Percentiles rank a stretch among this genome's conserved stretches.
These are phyloP conservation scores for Anarsia innoxiella DNA, from an alignment of 2,888 invertebrate genomes.

Conservation along the genomic window DNA sequence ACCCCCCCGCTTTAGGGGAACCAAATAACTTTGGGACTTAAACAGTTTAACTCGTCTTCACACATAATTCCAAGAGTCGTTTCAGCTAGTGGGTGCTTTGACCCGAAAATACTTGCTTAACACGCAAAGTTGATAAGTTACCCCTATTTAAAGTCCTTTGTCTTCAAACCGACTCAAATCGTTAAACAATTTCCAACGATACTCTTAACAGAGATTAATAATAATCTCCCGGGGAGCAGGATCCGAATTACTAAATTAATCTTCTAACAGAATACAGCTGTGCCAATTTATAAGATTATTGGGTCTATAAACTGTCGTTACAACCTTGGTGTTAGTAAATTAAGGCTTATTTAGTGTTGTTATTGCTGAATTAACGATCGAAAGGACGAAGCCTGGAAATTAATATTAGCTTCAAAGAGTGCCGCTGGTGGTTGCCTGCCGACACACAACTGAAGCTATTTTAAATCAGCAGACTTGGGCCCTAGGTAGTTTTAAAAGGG, in stretches of 20 bases:
- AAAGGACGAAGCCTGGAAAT: background rate
- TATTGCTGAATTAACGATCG: constrained; percentile 7
- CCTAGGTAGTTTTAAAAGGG: too few relatives aligned
- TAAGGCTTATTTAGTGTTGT: constrained; percentile 4
- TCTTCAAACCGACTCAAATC: constrained; percentile 5
- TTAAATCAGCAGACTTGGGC: too few relatives aligned
- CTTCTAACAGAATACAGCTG: constrained; percentile 11
- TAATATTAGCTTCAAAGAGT: constrained; percentile 7
- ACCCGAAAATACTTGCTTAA: constrained; percentile 8
- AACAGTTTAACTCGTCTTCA: constrained; percentile 12
- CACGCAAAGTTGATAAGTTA: too few relatives aligned
- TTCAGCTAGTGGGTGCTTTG: constrained; percentile 1
- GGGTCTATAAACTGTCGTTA: constrained; percentile 9
- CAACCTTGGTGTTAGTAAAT: constrained; percentile 4
- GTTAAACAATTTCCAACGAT: constrained; percentile 6
- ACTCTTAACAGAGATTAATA: constrained; percentile 9
- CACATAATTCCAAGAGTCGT: constrained; percentile 10
- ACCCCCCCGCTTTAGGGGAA: constrained; percentile 5
- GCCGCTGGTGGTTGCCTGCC: constrained; percentile 1
- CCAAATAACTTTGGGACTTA: constrained; percentile 10
- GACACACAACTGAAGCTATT: background rate
- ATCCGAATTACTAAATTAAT: constrained; percentile 12
- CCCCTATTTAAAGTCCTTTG: too few relatives aligned
- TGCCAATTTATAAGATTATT: constrained; percentile 10
- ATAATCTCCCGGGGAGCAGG: constrained; percentile 7